Percentiles rank a stretch among this genome's conserved stretches.
Evolutionary conservation across 2,113 vertebrate species (phyloP).

Genomic region (Archilochus colubris): DNA sequence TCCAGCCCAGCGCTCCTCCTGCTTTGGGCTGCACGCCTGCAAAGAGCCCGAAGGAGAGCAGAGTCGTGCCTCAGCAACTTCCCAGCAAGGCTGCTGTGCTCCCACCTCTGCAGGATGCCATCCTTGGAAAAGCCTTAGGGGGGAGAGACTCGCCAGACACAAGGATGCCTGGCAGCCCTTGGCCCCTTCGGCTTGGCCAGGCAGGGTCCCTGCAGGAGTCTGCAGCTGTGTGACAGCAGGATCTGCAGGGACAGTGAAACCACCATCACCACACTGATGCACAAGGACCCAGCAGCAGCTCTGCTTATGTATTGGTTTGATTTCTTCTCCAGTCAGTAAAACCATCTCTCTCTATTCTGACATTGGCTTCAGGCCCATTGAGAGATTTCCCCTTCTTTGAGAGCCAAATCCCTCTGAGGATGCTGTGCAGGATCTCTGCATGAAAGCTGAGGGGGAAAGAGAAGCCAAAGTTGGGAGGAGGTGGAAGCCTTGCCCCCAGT

Average conservation of each 20-base stretch:
- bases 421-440: accelerated
- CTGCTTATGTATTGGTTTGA: not conserved
- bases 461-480: not conserved
- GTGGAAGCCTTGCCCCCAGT: not conserved
- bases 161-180: too few relatives aligned
- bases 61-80: not conserved
- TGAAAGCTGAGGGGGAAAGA: not conserved
- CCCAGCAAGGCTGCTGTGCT: not conserved
- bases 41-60: not conserved
- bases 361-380: not conserved
- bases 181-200: not conserved
- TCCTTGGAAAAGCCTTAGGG: not conserved
- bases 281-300: too few relatives aligned
- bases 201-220: too few relatives aligned
- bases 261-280: not conserved
- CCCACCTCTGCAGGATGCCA: too few relatives aligned
- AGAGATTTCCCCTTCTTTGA: not conserved
- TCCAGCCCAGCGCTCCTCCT: not conserved
- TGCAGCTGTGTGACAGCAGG: not conserved
- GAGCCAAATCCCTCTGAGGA: not conserved
- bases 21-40: not conserved
- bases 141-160: accelerated
- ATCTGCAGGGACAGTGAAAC: not conserved
- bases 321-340: not conserved
- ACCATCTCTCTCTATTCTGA: not conserved